These are phyloP conservation scores for Uria aalge DNA, from an alignment of 2,113 vertebrate species.

Conservation along the genomic window DNA sequence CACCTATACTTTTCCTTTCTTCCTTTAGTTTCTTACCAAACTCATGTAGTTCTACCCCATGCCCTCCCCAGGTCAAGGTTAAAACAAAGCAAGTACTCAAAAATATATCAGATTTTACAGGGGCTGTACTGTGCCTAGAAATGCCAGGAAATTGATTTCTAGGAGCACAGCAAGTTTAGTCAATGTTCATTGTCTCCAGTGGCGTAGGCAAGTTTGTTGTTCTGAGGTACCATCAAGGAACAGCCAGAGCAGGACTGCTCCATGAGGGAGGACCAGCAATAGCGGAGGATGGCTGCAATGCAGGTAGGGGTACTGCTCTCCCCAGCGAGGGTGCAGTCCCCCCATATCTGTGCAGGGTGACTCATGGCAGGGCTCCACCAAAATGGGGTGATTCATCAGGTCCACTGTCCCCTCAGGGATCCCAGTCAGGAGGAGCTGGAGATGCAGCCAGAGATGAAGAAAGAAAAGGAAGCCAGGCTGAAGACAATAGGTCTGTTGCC, in stretches of 20 bases:
- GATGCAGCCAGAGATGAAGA: background rate
- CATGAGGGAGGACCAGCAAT: accelerated
- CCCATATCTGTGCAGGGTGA: background rate
- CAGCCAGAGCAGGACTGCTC: background rate
- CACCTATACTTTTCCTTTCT: background rate
- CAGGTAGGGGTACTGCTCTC: background rate
- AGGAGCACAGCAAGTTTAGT: background rate
- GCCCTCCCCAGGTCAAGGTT: background rate
- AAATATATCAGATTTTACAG: background rate
- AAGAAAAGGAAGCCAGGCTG: background rate
- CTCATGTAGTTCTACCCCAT: background rate
- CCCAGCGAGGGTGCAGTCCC: accelerated
- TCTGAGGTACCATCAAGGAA: background rate
- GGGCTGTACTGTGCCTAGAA: background rate
- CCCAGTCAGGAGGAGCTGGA: background rate
- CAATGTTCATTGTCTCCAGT: background rate
- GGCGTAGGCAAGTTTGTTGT: background rate
- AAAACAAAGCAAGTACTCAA: background rate
- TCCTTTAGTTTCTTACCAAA: background rate
- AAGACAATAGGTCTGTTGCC: background rate
- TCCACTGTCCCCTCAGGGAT: background rate
- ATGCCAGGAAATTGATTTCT: background rate
- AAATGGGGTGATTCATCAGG: background rate
- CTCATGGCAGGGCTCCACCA: background rate
- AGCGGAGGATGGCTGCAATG: background rate